These are phyloP conservation scores for Macquaria australasica DNA, from an alignment of 2,113 vertebrate genomes.

Conservation along the genomic window DNA sequence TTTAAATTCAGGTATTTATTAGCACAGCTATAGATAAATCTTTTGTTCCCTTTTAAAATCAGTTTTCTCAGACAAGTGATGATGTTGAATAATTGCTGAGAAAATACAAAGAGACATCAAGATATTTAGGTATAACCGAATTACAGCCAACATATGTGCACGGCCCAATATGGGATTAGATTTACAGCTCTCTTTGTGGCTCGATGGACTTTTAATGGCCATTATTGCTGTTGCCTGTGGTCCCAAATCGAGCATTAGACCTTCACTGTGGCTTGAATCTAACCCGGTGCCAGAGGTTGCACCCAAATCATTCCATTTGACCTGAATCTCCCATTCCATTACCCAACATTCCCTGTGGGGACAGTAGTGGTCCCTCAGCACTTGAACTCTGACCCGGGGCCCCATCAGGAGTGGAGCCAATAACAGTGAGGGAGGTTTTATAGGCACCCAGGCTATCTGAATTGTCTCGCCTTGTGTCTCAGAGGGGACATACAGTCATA, in stretches of 20 bases:
- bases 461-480: slow-evolving; percentile 60
- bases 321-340: slow-evolving; percentile 84
- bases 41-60: slow-evolving; percentile 8
- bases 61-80: slow-evolving; percentile 16
- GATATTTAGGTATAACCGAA: slow-evolving; percentile 64
- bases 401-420: slow-evolving; percentile 70
- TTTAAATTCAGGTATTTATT: background rate
- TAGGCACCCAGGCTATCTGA: slow-evolving; percentile 63
- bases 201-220: slow-evolving; percentile 75
- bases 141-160: slow-evolving; percentile 66
- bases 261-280: slow-evolving; percentile 62
- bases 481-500: slow-evolving; percentile 51
- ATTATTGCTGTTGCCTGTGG: slow-evolving; percentile 58
- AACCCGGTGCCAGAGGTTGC: slow-evolving; percentile 66
- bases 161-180: slow-evolving; percentile 59
- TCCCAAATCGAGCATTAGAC: slow-evolving; percentile 71
- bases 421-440: slow-evolving; percentile 75
- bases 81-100: slow-evolving; percentile 45
- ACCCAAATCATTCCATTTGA: slow-evolving; percentile 81
- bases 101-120: slow-evolving; percentile 53
- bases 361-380: slow-evolving; percentile 74
- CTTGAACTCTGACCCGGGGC: slow-evolving; percentile 80
- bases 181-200: slow-evolving; percentile 70
- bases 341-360: slow-evolving; percentile 79
- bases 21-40: background rate